Evolutionary conservation across 2,113 vertebrate species (phyloP).

Genomic region (Haemorhous mexicanus): DNA sequence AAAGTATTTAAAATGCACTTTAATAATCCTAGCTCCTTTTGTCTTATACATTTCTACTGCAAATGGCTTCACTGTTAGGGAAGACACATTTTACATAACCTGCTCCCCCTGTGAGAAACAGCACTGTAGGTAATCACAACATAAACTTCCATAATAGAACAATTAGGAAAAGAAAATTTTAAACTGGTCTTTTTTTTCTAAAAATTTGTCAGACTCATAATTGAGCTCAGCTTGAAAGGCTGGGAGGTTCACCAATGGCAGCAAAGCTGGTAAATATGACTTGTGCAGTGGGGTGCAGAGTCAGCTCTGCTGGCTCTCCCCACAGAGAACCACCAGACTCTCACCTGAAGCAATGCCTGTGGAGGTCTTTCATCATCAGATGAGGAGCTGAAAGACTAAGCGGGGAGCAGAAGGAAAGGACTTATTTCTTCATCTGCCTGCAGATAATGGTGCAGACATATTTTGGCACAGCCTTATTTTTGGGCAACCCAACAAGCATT

Average conservation of each 20-base stretch:
- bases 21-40: slow-evolving; percentile 18
- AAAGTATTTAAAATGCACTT: slow-evolving; percentile 37
- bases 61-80: slow-evolving; percentile 14
- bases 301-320: neutral
- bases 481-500: neutral
- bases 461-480: neutral
- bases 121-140: neutral
- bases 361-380: neutral
- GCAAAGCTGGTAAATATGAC: neutral
- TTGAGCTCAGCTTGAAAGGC: neutral
- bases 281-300: neutral
- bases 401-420: neutral
- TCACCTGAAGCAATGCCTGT: neutral
- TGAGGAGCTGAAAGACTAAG: neutral
- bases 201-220: neutral
- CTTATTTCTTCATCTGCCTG: neutral
- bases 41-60: slow-evolving; percentile 29
- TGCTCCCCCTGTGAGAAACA: neutral
- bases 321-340: neutral
- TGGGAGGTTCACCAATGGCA: neutral
- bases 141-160: neutral
- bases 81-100: neutral
- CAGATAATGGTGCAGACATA: neutral
- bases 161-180: neutral
- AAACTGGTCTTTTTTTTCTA: neutral